phyloP scores from a whole-genome alignment of 2,797 vertebrate species.

The Muraenolepis orangiensis region DNA sequence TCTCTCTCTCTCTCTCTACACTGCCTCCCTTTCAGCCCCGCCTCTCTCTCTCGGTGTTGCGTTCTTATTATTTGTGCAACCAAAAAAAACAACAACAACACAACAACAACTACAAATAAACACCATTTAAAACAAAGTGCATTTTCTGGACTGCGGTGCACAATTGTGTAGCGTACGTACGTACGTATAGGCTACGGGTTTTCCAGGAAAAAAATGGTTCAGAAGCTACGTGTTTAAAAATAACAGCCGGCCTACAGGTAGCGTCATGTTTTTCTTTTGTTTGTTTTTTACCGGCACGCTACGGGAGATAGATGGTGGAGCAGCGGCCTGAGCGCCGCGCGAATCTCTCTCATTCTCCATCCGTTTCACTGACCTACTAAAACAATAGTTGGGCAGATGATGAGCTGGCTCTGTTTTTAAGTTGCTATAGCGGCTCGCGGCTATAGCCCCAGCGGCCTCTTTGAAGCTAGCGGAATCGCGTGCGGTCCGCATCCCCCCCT shows the following conservation, averaged over 20 bases:
- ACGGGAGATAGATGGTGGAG: not conserved
- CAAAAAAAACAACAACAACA: no score
- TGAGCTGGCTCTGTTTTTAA: conserved; percentile 76
- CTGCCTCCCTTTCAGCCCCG: conserved; percentile 55
- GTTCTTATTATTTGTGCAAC: no score
- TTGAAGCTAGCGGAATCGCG: conserved; percentile 63
- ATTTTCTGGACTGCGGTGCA: conserved; percentile 5
- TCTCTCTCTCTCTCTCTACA: no score
- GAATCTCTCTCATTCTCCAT: conserved; percentile 59
- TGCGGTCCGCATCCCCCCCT: conserved; percentile 63
- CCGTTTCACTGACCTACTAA: conserved; percentile 75
- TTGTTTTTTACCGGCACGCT: no score
- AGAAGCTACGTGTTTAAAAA: conserved; percentile 9
- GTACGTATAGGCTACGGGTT: conserved; percentile 24
- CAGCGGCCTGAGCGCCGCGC: conserved; percentile 39
- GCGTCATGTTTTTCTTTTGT: conserved; percentile 28
- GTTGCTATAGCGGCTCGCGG: conserved; percentile 73
- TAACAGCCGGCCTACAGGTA: not conserved
- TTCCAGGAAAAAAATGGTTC: conserved; percentile 16
- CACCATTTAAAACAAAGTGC: conserved; percentile 21
- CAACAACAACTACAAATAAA: no score
- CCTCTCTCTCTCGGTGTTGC: conserved; percentile 44
- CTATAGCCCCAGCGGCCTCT: conserved; percentile 64
- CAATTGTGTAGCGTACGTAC: conserved; percentile 25
- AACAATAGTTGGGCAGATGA: conserved; percentile 74